A percentile compares a stretch with the other conserved stretches of the same genome.
These are phyloP conservation scores for Sylvilagus floridanus DNA, from an alignment of 2,797 vertebrate species.

Conservation along the genomic window DNA sequence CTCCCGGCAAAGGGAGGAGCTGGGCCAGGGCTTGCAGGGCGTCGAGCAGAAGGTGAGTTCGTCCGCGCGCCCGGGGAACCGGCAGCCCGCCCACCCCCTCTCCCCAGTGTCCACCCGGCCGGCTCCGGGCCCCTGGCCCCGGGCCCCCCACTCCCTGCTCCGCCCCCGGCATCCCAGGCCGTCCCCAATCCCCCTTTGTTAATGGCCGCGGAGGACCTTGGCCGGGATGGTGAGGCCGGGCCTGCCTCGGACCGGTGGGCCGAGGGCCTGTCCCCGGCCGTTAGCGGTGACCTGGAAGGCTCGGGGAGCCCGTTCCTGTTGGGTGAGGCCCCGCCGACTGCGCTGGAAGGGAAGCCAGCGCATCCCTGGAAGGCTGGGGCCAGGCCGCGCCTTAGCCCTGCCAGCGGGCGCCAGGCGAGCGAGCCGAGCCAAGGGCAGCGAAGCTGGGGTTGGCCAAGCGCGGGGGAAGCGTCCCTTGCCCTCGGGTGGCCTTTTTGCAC, in stretches of 20 bases:
- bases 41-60: conserved; percentile 86
- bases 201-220: conserved; percentile 17
- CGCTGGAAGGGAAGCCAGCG: conserved; percentile 36
- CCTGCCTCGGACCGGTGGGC: not conserved
- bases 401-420: not conserved
- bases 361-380: conserved; percentile 49
- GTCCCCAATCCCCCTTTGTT: conserved; percentile 57
- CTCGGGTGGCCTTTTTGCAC: not conserved
- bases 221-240: not conserved
- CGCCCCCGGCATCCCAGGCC: not conserved
- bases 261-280: conserved; percentile 66
- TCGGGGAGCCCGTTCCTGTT: conserved; percentile 59
- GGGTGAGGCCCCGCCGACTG: conserved; percentile 57
- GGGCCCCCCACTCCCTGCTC: not conserved
- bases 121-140: not conserved
- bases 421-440: not conserved
- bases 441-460: too few species aligned
- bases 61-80: not conserved
- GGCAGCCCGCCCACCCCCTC: not conserved
- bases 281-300: conserved; percentile 69
- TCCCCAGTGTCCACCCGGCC: not conserved
- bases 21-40: conserved; percentile 82
- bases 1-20: conserved; percentile 83
- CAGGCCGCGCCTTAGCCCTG: conserved; percentile 48
- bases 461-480: too few species aligned